Evolutionary conservation across 2,113 vertebrate genomes (phyloP).

Genomic region (Willisornis vidua): DNA sequence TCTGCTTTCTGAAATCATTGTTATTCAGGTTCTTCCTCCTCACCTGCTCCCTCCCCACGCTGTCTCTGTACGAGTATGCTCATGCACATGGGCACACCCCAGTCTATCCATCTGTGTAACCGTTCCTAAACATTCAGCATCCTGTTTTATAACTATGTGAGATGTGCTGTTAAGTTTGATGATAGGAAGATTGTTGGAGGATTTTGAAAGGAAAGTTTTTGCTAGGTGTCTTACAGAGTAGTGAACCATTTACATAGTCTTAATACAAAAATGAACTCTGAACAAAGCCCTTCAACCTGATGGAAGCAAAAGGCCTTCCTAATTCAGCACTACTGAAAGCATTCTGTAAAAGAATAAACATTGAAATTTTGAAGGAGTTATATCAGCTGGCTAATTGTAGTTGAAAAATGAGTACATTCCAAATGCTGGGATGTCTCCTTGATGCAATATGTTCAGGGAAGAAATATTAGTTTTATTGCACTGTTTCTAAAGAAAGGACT

Average conservation of each 20-base stretch:
- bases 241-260: neutral
- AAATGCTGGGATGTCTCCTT: neutral
- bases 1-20: conserved; percentile 23
- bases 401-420: conserved; percentile 1
- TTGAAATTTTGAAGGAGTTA: neutral
- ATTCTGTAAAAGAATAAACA: neutral
- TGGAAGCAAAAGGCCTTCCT: neutral
- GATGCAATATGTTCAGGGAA: neutral
- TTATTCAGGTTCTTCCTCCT: neutral
- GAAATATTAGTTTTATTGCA: neutral
- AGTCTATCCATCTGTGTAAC: neutral
- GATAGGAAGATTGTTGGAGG: neutral
- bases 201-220: neutral
- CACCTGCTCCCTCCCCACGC: neutral
- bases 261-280: neutral
- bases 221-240: neutral
- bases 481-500: neutral
- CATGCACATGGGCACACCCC: neutral
- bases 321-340: neutral
- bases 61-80: neutral
- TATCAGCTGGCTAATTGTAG: conserved; percentile 6
- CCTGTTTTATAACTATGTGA: neutral
- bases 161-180: neutral
- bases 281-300: neutral
- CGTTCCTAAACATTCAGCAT: neutral